These are phyloP conservation scores for Thamnophis elegans DNA, from an alignment of 2,797 vertebrate genomes.

Conservation along the genomic window DNA sequence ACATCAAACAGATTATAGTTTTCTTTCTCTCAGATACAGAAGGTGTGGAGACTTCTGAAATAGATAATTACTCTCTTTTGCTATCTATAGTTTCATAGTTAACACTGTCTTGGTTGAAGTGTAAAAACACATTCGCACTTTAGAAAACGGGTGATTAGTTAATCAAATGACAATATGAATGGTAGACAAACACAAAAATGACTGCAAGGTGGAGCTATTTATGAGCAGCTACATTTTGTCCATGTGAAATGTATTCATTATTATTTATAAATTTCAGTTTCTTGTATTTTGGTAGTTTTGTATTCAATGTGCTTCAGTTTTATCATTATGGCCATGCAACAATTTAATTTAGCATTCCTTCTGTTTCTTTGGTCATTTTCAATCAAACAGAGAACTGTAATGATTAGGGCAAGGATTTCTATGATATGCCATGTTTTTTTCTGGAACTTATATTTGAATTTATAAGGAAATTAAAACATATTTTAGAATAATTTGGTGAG, in stretches of 20 bases:
- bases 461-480: neutral
- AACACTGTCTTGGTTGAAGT: constrained; percentile 76
- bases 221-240: constrained; percentile 54
- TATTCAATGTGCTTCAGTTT: constrained; percentile 34
- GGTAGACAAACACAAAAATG: constrained; percentile 69
- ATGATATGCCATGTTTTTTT: neutral
- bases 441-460: neutral
- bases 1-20: constrained; percentile 71
- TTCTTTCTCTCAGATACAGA: constrained; percentile 72
- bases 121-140: constrained; percentile 80
- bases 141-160: constrained; percentile 77
- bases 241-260: constrained; percentile 39
- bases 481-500: neutral
- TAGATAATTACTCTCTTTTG: constrained; percentile 81
- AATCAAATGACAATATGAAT: constrained; percentile 79
- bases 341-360: neutral
- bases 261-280: constrained; percentile 42
- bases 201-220: constrained; percentile 65
- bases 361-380: neutral
- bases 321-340: constrained; percentile 16
- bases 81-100: constrained; percentile 83
- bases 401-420: neutral
- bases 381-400: neutral
- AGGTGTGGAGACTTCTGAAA: constrained; percentile 73
- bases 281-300: constrained; percentile 50